phyloP scores from a whole-genome alignment of 92 coral and sea anemone genomes.

The Palythoa grandiflora region DNA sequence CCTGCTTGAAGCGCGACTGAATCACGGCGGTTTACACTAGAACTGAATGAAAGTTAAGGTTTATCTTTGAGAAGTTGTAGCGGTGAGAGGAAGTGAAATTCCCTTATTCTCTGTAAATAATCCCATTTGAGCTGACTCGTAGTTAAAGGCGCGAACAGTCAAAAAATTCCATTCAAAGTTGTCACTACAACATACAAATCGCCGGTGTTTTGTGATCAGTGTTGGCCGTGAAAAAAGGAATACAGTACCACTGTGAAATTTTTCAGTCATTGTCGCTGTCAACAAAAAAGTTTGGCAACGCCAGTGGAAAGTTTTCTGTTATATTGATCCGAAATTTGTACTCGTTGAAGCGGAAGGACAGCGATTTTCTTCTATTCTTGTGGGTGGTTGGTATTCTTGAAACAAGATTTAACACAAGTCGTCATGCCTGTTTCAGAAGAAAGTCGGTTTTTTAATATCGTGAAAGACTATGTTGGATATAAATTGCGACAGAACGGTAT shows the following conservation, averaged over 20 bases:
- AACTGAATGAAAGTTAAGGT: not conserved
- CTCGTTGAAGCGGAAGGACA: not conserved
- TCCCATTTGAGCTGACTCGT: not conserved
- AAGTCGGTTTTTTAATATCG: slow-evolving; percentile 66
- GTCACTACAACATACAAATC: not conserved
- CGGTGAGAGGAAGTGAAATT: not conserved
- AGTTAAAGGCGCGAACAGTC: not conserved
- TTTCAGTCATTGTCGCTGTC: slow-evolving; percentile 4
- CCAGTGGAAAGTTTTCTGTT: not conserved
- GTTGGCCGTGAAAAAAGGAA: slow-evolving; percentile 1
- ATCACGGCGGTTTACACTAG: not conserved
- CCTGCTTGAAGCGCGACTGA: not conserved
- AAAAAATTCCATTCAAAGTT: not conserved
- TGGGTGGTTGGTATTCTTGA: not conserved
- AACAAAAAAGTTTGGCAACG: not conserved
- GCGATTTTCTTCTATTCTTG: not conserved
- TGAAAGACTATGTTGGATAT: slow-evolving; percentile 85
- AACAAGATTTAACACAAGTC: not conserved
- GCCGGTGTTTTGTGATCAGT: slow-evolving; percentile 6
- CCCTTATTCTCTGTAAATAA: not conserved
- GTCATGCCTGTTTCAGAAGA: slow-evolving; percentile 64
- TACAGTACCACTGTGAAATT: not conserved
- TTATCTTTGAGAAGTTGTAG: not conserved
- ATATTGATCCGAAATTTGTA: no score
- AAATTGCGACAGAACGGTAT: slow-evolving; percentile 82